Conservation (phyloP, 2,888 invertebrate genomes). For the Autographa pulchrina region DNA sequence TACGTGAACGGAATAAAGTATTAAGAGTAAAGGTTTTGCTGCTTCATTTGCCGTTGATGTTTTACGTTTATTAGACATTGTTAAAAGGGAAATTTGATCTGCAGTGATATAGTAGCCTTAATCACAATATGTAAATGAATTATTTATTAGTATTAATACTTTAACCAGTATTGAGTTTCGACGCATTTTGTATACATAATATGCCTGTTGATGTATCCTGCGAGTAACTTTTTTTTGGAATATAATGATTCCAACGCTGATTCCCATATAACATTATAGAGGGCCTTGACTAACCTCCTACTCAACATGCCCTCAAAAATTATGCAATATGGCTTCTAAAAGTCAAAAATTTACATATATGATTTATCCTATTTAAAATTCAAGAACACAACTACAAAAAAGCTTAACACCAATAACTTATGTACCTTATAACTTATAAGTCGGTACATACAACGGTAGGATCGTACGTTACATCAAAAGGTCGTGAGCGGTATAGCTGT, state of each 20-base stretch:
- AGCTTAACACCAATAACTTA: conserved; percentile 23
- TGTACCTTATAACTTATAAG: conserved; percentile 17
- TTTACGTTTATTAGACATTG: neutral
- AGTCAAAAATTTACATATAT: neutral
- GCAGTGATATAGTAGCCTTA: neutral
- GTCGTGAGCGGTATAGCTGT: conserved; percentile 65
- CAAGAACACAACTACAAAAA: neutral
- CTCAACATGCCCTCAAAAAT: neutral
- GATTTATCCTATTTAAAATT: neutral
- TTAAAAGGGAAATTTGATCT: neutral
- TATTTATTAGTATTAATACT: too few relatives aligned
- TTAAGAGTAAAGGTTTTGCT: neutral
- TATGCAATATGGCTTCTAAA: neutral
- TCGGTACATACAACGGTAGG: conserved; percentile 22
- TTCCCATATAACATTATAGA: too few relatives aligned
- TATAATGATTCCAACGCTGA: too few relatives aligned
- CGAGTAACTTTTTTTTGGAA: too few relatives aligned
- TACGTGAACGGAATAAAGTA: neutral
- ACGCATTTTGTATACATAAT: too few relatives aligned
- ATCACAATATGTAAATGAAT: too few relatives aligned
- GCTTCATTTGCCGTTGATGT: neutral
- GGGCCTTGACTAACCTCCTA: too few relatives aligned
- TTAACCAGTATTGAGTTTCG: too few relatives aligned
- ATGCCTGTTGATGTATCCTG: too few relatives aligned
- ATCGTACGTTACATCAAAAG: conserved; percentile 51